Evolutionary conservation across 1,140 invertebrate genomes (phyloP), one percentile per base, ranked within the genome.

Genomic region (Ectropis grisescens): DNA sequence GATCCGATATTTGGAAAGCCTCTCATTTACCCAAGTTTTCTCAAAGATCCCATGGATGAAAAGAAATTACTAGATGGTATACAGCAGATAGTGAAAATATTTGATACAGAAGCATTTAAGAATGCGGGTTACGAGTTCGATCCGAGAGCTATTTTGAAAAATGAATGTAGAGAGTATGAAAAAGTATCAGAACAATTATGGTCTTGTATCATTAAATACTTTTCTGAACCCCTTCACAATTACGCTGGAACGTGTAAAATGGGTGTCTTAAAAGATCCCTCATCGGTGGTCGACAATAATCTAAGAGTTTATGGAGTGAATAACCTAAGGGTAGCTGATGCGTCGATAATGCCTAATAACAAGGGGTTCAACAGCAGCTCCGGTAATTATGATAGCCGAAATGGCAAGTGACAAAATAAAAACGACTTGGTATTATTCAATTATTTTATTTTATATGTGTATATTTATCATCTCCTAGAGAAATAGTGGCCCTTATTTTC

Each of bases 361-460:
- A 1, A 84, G 85, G 25, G 91, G 88, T 1, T 91, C 94, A 42
- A 87, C 90, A 0, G 90, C 89, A 41, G 91, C 90, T 0, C 86
- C 88, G 0, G 86, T 90, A 4, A 86, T 88, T 34, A 96, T 97
- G 94, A 90, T 97, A 37, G 95, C 87, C 0, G 95, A 97, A 78
- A 94, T 94, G 66, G 91, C 87, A 0, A 88, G 93, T 6, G 92
- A 95, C 67, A 84, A 96, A 72, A 94, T 97, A 29, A 91, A 91
- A 70, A 70, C 83, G 35, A 66, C 81, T 43, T 89, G 88, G 88
- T 71, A 79, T 50, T 78, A 65, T 26, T 26, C 6, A 26, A 26
- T n/a, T n/a, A 10, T n/a, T 26, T 19, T 40, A 24, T 67, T 69
- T 74, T 65, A 59, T 62, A 66, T 56, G 53, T 13, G 19, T 15